Evolutionary conservation across 2,797 vertebrate species (phyloP).

Genomic region (Rhynchotus rufescens): DNA sequence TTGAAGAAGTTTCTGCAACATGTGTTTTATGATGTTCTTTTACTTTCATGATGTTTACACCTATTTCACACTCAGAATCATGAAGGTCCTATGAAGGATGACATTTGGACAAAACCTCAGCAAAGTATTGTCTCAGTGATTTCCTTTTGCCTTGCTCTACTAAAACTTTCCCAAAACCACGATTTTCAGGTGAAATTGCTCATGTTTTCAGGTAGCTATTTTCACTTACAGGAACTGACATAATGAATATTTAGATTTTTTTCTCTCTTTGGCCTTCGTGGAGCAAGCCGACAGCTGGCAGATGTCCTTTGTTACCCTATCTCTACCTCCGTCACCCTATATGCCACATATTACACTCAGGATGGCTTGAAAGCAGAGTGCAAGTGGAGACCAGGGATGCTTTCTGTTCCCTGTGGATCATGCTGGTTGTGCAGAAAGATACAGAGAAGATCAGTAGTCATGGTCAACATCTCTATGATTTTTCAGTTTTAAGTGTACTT

Average conservation of each 20-base stretch:
- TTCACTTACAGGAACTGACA: background rate
- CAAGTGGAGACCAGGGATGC: background rate
- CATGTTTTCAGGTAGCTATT: background rate
- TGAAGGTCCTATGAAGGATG: background rate
- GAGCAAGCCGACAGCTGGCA: background rate
- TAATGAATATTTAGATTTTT: background rate
- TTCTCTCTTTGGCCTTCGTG: background rate
- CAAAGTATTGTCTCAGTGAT: background rate
- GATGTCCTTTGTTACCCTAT: background rate
- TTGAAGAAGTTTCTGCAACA: background rate
- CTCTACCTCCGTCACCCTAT: background rate
- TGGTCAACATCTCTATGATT: background rate
- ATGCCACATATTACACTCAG: background rate
- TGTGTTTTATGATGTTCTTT: background rate
- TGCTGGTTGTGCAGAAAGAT: background rate
- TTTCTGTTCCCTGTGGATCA: background rate
- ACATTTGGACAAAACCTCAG: background rate
- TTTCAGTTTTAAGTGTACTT: background rate
- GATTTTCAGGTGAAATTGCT: background rate
- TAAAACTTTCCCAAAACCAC: background rate
- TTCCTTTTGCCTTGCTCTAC: background rate
- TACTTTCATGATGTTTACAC: background rate
- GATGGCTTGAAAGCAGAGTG: background rate
- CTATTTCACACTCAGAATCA: background rate
- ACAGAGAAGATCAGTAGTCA: background rate